These are phyloP conservation scores for Nomada lathburiana DNA, from an alignment of 2,888 invertebrate genomes.

Conservation along the genomic window DNA sequence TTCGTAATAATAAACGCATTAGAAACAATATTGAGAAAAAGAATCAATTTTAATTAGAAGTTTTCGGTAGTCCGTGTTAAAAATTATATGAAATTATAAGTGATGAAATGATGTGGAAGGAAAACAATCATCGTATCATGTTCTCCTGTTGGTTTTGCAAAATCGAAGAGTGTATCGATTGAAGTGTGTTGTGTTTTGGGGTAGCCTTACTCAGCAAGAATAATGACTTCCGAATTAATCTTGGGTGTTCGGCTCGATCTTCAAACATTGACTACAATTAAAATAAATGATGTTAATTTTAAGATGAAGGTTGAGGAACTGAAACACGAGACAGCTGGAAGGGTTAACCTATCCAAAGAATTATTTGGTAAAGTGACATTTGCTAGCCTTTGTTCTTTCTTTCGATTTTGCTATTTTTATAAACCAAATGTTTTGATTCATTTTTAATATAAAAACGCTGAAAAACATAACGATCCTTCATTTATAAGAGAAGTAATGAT, in stretches of 20 bases:
- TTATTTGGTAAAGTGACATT: constrained; percentile 85
- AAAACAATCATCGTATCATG: constrained; percentile 8
- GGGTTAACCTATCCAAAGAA: constrained; percentile 86
- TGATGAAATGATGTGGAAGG: neutral
- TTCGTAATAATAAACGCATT: constrained; percentile 9
- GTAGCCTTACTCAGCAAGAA: constrained; percentile 23
- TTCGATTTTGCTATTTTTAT: neutral
- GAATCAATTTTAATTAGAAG: neutral
- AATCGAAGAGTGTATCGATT: constrained; percentile 37
- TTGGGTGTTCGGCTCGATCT: constrained; percentile 86
- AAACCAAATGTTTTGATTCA: neutral
- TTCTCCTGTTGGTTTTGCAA: constrained; percentile 38
- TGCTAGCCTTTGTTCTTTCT: constrained; percentile 12
- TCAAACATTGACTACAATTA: constrained; percentile 85
- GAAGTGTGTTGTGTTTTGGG: constrained; percentile 31
- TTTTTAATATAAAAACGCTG: neutral
- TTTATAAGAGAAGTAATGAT: neutral
- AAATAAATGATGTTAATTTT: constrained; percentile 87
- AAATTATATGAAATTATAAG: neutral
- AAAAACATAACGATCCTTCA: neutral
- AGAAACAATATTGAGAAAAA: neutral
- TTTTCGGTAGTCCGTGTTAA: neutral
- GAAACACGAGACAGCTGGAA: constrained; percentile 87
- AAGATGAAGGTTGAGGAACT: constrained; percentile 87
- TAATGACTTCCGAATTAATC: constrained; percentile 76